Evolutionary conservation across 2,888 invertebrate genomes (phyloP).

Genomic region (Peribatodes rhomboidaria): DNA sequence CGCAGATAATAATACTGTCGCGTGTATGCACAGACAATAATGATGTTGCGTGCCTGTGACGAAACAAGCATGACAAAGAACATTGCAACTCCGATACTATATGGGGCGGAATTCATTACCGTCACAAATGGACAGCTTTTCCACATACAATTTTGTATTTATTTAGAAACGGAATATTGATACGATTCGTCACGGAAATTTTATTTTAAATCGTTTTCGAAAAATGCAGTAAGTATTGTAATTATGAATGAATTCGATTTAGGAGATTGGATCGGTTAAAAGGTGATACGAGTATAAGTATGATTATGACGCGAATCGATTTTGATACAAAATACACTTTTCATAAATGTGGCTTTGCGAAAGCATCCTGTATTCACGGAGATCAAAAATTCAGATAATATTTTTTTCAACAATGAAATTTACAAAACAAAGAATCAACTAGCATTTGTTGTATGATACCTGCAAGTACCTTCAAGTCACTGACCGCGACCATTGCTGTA

Average conservation of each 20-base stretch:
- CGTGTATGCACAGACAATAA: neutral
- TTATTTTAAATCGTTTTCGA: neutral
- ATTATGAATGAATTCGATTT: neutral
- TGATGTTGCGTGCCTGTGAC: neutral
- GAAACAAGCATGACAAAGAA: constrained; percentile 1
- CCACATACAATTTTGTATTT: neutral
- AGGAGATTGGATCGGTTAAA: neutral
- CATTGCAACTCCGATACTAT: neutral
- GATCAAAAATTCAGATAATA: too few relatives aligned
- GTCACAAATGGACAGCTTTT: constrained; percentile 4
- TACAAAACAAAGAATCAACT: too few relatives aligned
- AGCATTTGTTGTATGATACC: too few relatives aligned
- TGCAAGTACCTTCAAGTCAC: too few relatives aligned
- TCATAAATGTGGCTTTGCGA: too few relatives aligned
- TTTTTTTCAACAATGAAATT: too few relatives aligned
- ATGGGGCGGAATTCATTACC: neutral
- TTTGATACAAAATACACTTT: too few relatives aligned
- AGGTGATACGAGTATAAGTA: neutral
- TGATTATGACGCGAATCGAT: neutral
- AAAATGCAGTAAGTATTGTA: neutral
- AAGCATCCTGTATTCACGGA: too few relatives aligned
- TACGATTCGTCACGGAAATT: constrained; percentile 3
- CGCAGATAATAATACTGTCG: neutral
- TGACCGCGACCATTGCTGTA: too few relatives aligned
- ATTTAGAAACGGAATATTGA: neutral